Conservation (phyloP, 2,113 vertebrate genomes). For the Martes martes region DNA sequence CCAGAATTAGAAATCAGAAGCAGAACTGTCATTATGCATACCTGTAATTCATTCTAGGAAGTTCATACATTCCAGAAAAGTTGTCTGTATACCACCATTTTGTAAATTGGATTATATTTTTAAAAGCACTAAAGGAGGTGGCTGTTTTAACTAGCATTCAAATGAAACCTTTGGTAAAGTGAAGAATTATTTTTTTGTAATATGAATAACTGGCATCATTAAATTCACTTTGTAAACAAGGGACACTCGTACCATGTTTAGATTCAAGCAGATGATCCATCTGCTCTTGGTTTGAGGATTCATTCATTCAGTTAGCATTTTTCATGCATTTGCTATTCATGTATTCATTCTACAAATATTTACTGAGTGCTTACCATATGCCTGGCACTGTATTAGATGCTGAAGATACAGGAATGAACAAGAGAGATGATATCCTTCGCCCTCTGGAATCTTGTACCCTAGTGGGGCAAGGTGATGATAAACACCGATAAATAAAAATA, state of each 20-base stretch:
- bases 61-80: background rate
- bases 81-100: background rate
- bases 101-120: slow-evolving; percentile 49
- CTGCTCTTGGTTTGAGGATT: slow-evolving; percentile 32
- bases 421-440: background rate
- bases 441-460: background rate
- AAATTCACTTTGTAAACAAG: slow-evolving; percentile 56
- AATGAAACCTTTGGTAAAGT: slow-evolving; percentile 34
- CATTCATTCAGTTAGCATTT: slow-evolving; percentile 51
- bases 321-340: slow-evolving; percentile 54
- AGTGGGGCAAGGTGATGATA: background rate
- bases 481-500: slow-evolving; percentile 5
- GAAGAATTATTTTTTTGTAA: slow-evolving; percentile 24
- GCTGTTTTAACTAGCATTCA: background rate
- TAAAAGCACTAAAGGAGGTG: slow-evolving; percentile 18
- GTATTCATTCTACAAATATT: slow-evolving; percentile 66
- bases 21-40: background rate
- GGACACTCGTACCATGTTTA: slow-evolving; percentile 3
- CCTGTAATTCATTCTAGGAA: slow-evolving; percentile 24
- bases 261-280: slow-evolving; percentile 53
- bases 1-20: slow-evolving; percentile 19
- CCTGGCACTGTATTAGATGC: slow-evolving; percentile 33
- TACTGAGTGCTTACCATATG: slow-evolving; percentile 57
- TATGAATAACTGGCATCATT: slow-evolving; percentile 39
- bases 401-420: background rate